Evolutionary conservation across 2,797 vertebrate genomes (phyloP).

Genomic region (Enteromius thamalakanensis): DNA sequence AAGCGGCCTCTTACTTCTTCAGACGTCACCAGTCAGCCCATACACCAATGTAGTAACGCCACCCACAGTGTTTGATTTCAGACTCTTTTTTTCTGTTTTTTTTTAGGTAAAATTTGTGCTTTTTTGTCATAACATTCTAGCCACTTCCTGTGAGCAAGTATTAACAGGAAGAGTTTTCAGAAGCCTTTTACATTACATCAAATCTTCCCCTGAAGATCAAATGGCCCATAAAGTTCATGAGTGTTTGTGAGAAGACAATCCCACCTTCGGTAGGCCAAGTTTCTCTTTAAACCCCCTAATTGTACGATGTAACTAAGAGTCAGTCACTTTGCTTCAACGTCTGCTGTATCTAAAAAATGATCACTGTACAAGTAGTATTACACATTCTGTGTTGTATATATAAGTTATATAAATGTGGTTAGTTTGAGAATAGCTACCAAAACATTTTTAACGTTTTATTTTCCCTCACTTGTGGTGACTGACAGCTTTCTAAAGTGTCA

Average conservation of each 20-base stretch:
- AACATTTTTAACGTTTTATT: not conserved
- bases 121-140: not conserved
- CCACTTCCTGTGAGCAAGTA: constrained; percentile 8
- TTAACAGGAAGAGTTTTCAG: constrained; percentile 4
- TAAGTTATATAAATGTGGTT: not conserved
- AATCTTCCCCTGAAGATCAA: not conserved
- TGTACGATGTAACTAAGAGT: not conserved
- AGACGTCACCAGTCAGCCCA: constrained; percentile 3
- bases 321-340: not conserved
- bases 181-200: not conserved
- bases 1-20: not conserved
- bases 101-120: not conserved
- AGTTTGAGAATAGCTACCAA: not conserved
- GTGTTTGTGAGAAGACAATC: not conserved
- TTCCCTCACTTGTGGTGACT: not conserved
- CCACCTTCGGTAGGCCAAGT: not conserved
- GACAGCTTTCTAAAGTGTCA: not conserved
- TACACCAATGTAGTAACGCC: not conserved
- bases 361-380: not conserved
- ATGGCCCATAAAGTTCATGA: not conserved
- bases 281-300: not conserved
- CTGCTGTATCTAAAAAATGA: not conserved
- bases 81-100: not conserved
- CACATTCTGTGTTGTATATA: not conserved
- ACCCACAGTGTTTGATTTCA: constrained; percentile 3